A percentile compares a stretch with the other conserved stretches of the same genome.
Evolutionary conservation across 1,140 invertebrate species (phyloP).

Genomic region (Euglossa dilemma): DNA sequence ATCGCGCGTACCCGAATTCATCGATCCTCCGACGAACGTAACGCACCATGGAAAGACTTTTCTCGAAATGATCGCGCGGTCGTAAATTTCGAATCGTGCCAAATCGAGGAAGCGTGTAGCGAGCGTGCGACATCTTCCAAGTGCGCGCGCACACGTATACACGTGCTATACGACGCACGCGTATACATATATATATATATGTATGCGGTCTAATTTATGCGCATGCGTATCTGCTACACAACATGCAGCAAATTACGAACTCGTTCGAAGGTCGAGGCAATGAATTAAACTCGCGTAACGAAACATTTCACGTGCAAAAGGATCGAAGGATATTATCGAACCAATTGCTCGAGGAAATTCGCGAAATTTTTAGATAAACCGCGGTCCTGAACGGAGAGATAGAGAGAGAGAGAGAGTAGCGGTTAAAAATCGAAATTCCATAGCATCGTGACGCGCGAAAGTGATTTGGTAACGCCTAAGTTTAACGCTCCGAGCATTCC

Average conservation of each 20-base stretch:
- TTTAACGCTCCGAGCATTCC: constrained; percentile 63
- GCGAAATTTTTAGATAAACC: not conserved
- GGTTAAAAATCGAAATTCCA: constrained; percentile 34
- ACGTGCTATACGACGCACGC: too few relatives aligned
- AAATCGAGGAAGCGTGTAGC: constrained; percentile 26
- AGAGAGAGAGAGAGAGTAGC: not conserved
- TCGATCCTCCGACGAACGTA: not conserved
- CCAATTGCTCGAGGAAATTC: not conserved
- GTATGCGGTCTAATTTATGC: constrained; percentile 23
- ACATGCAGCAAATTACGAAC: constrained; percentile 32
- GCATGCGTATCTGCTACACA: not conserved
- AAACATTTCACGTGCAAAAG: not conserved
- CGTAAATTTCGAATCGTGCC: constrained; percentile 40
- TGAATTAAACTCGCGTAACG: constrained; percentile 10
- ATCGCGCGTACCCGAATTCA: constrained; percentile 14
- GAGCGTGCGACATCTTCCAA: constrained; percentile 2
- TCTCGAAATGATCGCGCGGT: not conserved
- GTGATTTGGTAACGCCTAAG: constrained; percentile 64
- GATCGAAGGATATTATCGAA: not conserved
- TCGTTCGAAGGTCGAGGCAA: constrained; percentile 5
- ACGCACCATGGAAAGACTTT: constrained; percentile 19
- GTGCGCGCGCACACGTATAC: not conserved
- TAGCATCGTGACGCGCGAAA: constrained; percentile 46
- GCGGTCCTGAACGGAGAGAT: too few relatives aligned
- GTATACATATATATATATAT: not conserved